phyloP scores from a whole-genome alignment of 2,797 vertebrate species.

The Masticophis lateralis region DNA sequence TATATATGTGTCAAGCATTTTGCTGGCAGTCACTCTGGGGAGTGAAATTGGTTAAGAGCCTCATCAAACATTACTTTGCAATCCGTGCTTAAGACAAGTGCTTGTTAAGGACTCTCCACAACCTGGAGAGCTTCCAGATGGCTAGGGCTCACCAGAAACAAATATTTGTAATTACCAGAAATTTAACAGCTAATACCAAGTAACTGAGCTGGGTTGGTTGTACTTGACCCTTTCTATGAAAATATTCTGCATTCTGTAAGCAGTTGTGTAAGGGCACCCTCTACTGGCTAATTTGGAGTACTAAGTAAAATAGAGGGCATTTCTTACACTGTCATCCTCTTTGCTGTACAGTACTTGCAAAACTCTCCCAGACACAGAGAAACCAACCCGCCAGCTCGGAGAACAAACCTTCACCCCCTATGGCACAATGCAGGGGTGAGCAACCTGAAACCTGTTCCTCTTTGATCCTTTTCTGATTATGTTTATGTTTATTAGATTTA shows the following conservation, averaged over 20 bases:
- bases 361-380: background rate
- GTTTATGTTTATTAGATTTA: too few relatives aligned
- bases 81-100: background rate
- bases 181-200: background rate
- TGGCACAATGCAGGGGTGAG: background rate
- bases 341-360: background rate
- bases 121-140: background rate
- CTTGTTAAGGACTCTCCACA: background rate
- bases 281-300: conserved; percentile 16
- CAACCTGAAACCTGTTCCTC: background rate
- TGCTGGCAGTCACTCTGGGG: background rate
- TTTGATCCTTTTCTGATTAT: background rate
- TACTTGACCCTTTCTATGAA: background rate
- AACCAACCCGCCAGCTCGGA: too few relatives aligned
- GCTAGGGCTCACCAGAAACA: background rate
- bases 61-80: background rate
- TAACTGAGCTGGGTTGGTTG: background rate
- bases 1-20: background rate
- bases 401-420: background rate
- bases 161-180: background rate
- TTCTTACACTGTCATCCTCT: background rate
- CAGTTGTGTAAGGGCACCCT: background rate
- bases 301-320: background rate
- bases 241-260: background rate
- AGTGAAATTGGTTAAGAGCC: background rate